Evolutionary conservation across 2,113 vertebrate species (phyloP).

Genomic region (Dipodomys merriami): DNA sequence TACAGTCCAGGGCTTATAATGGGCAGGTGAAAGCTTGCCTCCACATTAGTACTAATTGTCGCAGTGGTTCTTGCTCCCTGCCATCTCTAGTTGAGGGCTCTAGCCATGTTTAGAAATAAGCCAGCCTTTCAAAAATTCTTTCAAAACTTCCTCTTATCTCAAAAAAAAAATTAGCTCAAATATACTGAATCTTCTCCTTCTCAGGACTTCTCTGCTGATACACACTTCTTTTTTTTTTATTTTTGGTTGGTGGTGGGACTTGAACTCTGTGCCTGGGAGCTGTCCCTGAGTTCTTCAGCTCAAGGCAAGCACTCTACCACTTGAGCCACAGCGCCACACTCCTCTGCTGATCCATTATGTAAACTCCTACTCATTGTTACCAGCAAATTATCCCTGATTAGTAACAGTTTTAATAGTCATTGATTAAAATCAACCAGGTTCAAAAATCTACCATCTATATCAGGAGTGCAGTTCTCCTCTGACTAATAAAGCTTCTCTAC

Average conservation of each 20-base stretch:
- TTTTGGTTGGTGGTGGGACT: too few species aligned
- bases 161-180: neutral
- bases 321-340: too few species aligned
- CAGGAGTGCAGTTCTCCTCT: neutral
- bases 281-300: too few species aligned
- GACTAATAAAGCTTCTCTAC: neutral
- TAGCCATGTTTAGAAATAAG: slow-evolving; percentile 27
- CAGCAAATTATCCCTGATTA: neutral
- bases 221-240: neutral
- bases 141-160: neutral
- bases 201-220: neutral
- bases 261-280: too few species aligned
- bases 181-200: neutral
- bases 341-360: neutral
- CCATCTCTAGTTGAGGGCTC: neutral
- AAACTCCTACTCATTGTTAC: neutral
- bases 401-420: neutral
- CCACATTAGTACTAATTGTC: neutral
- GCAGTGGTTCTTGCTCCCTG: neutral
- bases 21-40: neutral
- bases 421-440: neutral
- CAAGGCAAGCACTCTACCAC: too few species aligned
- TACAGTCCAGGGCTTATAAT: neutral
- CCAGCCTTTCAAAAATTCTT: neutral
- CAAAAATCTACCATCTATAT: neutral